Evolutionary conservation across 2,797 vertebrate species (phyloP), one percentile per base, ranked within the genome.

Genomic region (Falco peregrinus): DNA sequence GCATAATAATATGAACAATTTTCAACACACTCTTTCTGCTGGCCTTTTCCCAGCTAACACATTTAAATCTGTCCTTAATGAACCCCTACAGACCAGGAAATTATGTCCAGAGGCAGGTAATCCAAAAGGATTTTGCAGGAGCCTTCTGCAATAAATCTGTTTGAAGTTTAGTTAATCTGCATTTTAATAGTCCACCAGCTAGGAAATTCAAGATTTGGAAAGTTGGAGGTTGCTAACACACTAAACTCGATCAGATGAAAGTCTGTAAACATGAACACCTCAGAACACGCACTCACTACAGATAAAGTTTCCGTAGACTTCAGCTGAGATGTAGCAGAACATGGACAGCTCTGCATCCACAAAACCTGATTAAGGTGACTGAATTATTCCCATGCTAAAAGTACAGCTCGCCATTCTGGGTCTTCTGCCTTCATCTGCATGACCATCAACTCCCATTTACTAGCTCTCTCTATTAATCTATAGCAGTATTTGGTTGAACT

Each of bases 61-160:
- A 94, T 97, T 97, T 97, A 97, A 98, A 97, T 97, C 91, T 96
- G 95, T 97, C 91, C 94, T 97, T 98, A 98, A 98, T 98, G 97
- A 98, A 97, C 94, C 93, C 88, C 90, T 94, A 87, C 73, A 96
- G 96, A 83, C 92, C 96, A 94, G 93, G 95, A 97, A 98, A 98
- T 96, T 39, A 96, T 98, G 97, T 97, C 93, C 93, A 43, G 93
- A 97, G 92, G 95, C 97, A 96, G 89, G 87, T 96, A 97, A 97
- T 97, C 95, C 94, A 92, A 77, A 96, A 97, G 97, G 96, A 97
- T 97, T 96, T 97, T 96, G 96, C 79, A 96, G 67, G 68, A 96
- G 89, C 88, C 76, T 97, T 89, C 94, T 94, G 88, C 89, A 96
- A 97, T 94, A 97, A 97, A 94, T 80, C 91, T 95, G 70, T 97